Percentiles rank a stretch among this genome's conserved stretches.
Evolutionary conservation across 2,888 invertebrate species (phyloP).

Genomic region (Sepiola atlantica): DNA sequence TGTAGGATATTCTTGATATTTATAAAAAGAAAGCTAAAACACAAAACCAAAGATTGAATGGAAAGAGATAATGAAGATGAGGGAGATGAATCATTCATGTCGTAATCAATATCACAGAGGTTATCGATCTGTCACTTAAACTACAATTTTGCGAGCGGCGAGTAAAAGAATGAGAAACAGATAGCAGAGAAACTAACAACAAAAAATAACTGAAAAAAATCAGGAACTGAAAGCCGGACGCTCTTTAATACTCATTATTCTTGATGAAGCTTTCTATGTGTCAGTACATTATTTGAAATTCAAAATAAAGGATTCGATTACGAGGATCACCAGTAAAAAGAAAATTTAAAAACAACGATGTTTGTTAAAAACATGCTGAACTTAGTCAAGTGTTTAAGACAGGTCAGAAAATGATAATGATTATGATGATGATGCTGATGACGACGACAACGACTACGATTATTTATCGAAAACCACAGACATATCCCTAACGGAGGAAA

Average conservation of each 20-base stretch:
- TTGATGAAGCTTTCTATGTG: neutral
- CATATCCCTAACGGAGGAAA: no score
- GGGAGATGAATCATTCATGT: neutral
- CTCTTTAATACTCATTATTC: neutral
- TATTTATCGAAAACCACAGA: no score
- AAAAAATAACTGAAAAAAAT: neutral
- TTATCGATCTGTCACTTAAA: neutral
- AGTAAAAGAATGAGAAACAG: neutral
- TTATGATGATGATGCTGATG: neutral
- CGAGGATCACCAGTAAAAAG: neutral
- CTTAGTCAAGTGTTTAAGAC: neutral
- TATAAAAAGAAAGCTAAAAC: neutral
- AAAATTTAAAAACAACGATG: no score
- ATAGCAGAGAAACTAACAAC: neutral
- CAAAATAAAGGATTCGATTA: neutral
- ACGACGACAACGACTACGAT: neutral
- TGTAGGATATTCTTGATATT: neutral
- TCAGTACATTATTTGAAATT: neutral
- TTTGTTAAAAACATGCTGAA: neutral
- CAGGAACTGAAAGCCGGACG: neutral
- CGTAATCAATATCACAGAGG: neutral
- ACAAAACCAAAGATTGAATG: neutral
- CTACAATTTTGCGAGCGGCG: neutral
- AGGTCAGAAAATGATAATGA: neutral
- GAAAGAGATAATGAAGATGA: neutral